phyloP scores from a whole-genome alignment of 2,888 invertebrate species.

The Drosophila longiperda region DNA sequence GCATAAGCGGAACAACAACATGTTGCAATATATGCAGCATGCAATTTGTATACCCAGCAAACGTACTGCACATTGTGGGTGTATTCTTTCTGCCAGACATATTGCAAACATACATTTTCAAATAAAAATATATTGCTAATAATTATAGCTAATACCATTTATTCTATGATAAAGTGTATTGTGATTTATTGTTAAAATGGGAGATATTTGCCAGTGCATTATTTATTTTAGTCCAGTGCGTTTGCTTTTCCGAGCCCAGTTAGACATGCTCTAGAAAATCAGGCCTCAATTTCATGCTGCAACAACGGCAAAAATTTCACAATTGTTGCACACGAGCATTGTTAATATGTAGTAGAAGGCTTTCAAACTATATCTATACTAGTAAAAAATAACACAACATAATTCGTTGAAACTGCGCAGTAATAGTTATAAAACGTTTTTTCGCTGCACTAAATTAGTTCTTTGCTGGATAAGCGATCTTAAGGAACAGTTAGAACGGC shows the following conservation, averaged over 20 bases:
- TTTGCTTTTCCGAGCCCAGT: neutral
- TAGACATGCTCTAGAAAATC: conserved; percentile 52
- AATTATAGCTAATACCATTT: neutral
- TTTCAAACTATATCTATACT: conserved; percentile 41
- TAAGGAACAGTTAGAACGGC: conserved; percentile 10
- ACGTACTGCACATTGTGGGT: neutral
- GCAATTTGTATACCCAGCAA: conserved; percentile 53
- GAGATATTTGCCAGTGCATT: neutral
- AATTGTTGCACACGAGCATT: conserved; percentile 32
- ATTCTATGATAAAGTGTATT: neutral
- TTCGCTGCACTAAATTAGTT: neutral
- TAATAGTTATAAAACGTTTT: neutral
- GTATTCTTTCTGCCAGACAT: conserved; percentile 5
- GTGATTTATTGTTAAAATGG: neutral
- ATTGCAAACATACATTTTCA: neutral
- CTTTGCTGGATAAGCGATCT: conserved; percentile 3
- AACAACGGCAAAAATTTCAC: conserved; percentile 36
- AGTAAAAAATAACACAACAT: conserved; percentile 40
- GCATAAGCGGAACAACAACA: conserved; percentile 21
- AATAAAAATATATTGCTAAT: neutral
- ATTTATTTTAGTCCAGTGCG: conserved; percentile 12
- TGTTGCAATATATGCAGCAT: conserved; percentile 55
- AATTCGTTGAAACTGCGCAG: neutral
- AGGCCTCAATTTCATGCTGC: conserved; percentile 36
- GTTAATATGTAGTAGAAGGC: conserved; percentile 8